Base-by-base conservation (phyloP, 92 coral and sea anemone species). In the Palythoa grandis region DNA sequence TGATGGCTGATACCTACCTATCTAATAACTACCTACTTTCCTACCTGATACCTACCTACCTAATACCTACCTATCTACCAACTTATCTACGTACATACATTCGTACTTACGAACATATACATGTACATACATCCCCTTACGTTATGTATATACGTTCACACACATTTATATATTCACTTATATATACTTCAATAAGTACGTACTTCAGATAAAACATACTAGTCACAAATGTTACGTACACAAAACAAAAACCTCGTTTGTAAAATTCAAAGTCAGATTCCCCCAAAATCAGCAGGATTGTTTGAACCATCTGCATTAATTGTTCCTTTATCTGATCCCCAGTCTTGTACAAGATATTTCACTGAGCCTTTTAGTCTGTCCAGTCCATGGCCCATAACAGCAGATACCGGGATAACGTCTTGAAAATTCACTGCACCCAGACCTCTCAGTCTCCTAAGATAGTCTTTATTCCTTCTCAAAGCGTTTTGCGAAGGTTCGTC, bases 321-420 rank as follows among this genome's bases (percentile, higher is more conserved):
- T 19, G 3, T 47, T 6, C 40, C 40, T 20, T 4, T 24, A 66
- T 52, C 56, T 3, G 22, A 40, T 43, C n/a, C 22, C 58, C 56
- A 65, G 61, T 37, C 40, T 60, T 76, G 76, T 11, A 83, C 88
- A 17, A 88, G 72, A 13, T 82, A 78, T 79, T 89, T 92, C 39
- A 92, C 70, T 68, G 87, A 87, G 38, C 90, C 90, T 19, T 91
- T 89, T 20, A 92, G 83, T 61, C 80, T 86, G 56, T 92, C 94
- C 57, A 90, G 35, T 11, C 98, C 98, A 40, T 87, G 87, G 37
- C 93, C 91, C 39, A 87, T 90, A 35, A 92, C 50, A 8, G 93
- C 93, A 35, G 98, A 92, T 23, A 94, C 53, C 19, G 98, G 98
- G 17, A 92, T 87, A 29, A 94, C 65, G 74, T 91, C 89, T 60